Base-by-base conservation (phyloP, 2,888 invertebrate species). In the Tetanocera ferruginea region DNA sequence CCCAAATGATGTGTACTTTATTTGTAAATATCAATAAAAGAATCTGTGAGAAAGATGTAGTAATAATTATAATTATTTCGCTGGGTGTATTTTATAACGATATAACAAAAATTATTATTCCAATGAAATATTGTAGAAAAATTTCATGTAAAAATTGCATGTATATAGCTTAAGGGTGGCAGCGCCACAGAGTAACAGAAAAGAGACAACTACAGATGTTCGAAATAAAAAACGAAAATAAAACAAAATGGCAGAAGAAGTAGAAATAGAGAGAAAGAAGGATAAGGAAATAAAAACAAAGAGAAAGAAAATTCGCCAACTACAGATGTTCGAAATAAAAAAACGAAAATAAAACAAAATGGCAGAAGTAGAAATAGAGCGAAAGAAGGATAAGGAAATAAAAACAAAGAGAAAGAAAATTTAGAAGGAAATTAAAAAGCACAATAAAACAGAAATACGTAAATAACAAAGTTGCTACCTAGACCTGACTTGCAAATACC, bases 161-260 rank as follows among this genome's bases (percentile, higher is more conserved):
- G n/a, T n/a, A n/a, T n/a, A n/a, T n/a, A n/a, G n/a, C n/a, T n/a
- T n/a, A n/a, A n/a, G n/a, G n/a, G n/a, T n/a, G n/a, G n/a, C n/a
- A n/a, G n/a, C n/a, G n/a, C n/a, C n/a, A n/a, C n/a, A n/a, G n/a
- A n/a, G n/a, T n/a, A n/a, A n/a, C n/a, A n/a, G n/a, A n/a, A n/a
- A n/a, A n/a, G n/a, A n/a, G n/a, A n/a, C n/a, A n/a, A n/a, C 37
- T 37, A 37, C 37, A 37, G 37, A 37, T 37, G 37, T 37, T 34
- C n/a, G 37, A 31, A 66, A 64, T 9, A 5, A 34, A 34, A 28
- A 37, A 34, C 4, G 28, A 28, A 17, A 71, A 60, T 52, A 67
- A 69, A 70, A 52, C 71, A 80, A 77, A 78, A 82, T 83, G 83
- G 83, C 82, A 82, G 80, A 79, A n/a, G n/a, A n/a, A 77, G n/a